Evolutionary conservation across 2,797 vertebrate genomes (phyloP).

Genomic region (Corythornis leucogaster): DNA sequence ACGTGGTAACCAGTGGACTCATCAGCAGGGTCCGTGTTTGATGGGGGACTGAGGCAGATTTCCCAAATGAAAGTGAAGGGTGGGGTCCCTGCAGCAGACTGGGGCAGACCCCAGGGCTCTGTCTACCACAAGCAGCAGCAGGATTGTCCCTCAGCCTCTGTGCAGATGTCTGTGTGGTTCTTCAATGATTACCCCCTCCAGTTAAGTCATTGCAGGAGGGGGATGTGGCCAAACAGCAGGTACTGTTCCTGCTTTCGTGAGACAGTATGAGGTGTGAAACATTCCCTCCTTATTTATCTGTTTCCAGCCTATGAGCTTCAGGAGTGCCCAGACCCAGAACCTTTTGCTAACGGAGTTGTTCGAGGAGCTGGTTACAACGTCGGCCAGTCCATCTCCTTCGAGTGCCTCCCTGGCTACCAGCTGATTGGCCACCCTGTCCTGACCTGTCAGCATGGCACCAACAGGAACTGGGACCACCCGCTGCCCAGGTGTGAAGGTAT

Average conservation of each 20-base stretch:
- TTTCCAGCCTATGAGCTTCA: constrained; percentile 89
- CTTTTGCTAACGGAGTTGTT: constrained; percentile 91
- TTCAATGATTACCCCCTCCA: neutral
- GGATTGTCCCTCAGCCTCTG: neutral
- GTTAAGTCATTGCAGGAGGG: neutral
- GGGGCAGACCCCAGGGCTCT: accelerated
- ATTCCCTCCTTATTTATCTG: neutral
- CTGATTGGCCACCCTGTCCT: constrained; percentile 92
- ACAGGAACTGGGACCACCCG: constrained; percentile 95
- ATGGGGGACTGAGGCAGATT: neutral
- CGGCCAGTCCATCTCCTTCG: constrained; percentile 97
- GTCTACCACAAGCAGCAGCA: neutral
- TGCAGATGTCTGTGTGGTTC: neutral
- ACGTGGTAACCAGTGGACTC: neutral
- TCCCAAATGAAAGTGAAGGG: neutral
- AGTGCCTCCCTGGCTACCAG: constrained; percentile 93
- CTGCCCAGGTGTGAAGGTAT: constrained; percentile 97
- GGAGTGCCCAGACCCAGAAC: constrained; percentile 95
- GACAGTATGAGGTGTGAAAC: neutral
- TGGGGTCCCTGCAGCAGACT: accelerated
- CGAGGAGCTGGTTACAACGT: constrained; percentile 95
- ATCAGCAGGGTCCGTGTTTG: neutral
- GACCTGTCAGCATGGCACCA: constrained; percentile 95
- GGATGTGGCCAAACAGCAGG: neutral
- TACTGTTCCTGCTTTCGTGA: neutral